These are phyloP conservation scores for Amphimallon solstitiale DNA, from an alignment of 2,888 invertebrate genomes.

Conservation along the genomic window DNA sequence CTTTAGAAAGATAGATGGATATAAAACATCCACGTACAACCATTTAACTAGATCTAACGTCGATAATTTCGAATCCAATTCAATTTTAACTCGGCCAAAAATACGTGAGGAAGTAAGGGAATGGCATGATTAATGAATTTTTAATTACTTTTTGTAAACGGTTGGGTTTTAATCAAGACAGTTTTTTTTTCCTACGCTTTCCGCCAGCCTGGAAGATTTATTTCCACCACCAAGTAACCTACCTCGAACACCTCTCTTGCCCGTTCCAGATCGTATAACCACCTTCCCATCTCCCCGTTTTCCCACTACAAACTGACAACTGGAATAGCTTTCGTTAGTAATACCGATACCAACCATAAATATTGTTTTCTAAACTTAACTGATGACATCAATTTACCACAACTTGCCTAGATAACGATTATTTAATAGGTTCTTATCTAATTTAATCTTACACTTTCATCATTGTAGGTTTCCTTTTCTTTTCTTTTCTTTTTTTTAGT, in stretches of 20 bases:
- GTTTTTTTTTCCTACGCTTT: conserved; percentile 17
- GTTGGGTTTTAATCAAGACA: conserved; percentile 38
- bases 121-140: conserved; percentile 41
- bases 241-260: conserved; percentile 18
- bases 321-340: conserved; percentile 27
- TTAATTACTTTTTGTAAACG: conserved; percentile 39
- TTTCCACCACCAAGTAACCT: conserved; percentile 24
- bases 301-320: conserved; percentile 21
- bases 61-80: conserved; percentile 34
- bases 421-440: too few species aligned
- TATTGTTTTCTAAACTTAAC: conserved; percentile 24
- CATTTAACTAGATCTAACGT: conserved; percentile 18
- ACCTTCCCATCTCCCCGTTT: neutral
- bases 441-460: too few species aligned
- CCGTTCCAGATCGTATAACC: neutral
- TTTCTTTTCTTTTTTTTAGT: too few species aligned
- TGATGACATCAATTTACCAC: conserved; percentile 9
- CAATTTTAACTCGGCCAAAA: conserved; percentile 2
- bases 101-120: conserved; percentile 33
- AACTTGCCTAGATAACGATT: too few species aligned
- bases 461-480: neutral
- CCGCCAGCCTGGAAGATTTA: conserved; percentile 22
- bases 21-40: conserved; percentile 8
- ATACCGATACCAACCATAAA: conserved; percentile 15
- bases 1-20: neutral